Evolutionary conservation across 1,140 invertebrate species (phyloP), one percentile per base, ranked within the genome.

Genomic region (Calycopis cecrops): DNA sequence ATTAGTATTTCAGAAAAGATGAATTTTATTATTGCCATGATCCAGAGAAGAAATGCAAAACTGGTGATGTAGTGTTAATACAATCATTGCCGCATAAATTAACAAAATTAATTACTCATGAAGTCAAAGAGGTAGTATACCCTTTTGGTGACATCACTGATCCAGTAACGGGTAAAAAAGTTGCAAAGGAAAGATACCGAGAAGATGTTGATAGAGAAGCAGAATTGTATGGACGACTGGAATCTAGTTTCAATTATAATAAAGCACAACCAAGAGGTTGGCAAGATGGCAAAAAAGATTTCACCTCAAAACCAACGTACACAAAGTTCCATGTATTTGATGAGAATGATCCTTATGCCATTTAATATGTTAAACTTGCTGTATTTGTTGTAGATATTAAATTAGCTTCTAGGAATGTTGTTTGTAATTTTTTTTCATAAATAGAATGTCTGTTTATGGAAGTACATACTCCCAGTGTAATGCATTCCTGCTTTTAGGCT

Each of bases 151-250:
- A 97, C 87, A 87, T 96, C 12, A 93, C 91, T 42, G 94, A 96
- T 87, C 95, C 95, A 34, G 82, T 97, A 17, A 94, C 94, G 61
- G 93, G 93, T 21, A 95, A 95, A 74, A 94, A 94, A 82, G 91
- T 93, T 53, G 90, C 93, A 1, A 91, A 88, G 42, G 89, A 88
- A 52, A 88, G 88, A 69, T 96, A 94, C 65, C 91, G 95, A 70
- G 93, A 95, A 35, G 89, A 94, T 56, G 90, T 95, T 47, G 92
- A 94, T 42, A 89, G 89, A 73, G 79, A 90, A 44, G 90, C 89
- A 66, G 83, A 93, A 77, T 57, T 94, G 1, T 96, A 91, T 88
- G 95, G 95, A 47, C 91, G 92, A 80, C 87, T 89, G 3, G 69
- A 91, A 10, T 88, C 86, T 50, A 89, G 87, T 11, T 97, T 95